A percentile compares a stretch with the other conserved stretches of the same genome.
Conservation (phyloP, 2,888 invertebrate genomes). For the Melanophora roralis region DNA sequence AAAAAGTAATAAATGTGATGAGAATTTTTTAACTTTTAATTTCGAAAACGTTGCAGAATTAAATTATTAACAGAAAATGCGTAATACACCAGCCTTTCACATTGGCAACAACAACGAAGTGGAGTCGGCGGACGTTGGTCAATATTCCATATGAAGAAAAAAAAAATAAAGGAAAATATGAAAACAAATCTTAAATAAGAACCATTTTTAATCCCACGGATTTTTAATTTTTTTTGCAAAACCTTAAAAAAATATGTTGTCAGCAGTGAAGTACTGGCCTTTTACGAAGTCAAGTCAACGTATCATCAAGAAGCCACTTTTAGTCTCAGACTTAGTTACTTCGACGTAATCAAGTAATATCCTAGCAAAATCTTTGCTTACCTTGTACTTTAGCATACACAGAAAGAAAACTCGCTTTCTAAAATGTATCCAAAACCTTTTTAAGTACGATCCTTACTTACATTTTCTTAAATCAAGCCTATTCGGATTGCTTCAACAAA, state of each 20-base stretch:
- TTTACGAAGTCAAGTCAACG: no score
- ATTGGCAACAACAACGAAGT: slow-evolving; percentile 42
- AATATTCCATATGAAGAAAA: slow-evolving; percentile 25
- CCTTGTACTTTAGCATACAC: no score
- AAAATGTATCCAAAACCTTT: no score
- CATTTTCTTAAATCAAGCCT: no score
- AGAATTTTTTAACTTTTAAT: slow-evolving; percentile 23
- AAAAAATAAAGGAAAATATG: slow-evolving; percentile 35
- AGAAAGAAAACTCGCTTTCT: no score
- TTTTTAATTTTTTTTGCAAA: slow-evolving; percentile 49
- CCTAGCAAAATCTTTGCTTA: no score
- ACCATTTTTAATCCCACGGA: slow-evolving; percentile 70
- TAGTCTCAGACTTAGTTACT: no score
- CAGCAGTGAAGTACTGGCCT: slow-evolving; percentile 45
- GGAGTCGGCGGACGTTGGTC: slow-evolving; percentile 21
- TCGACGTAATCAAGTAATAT: no score
- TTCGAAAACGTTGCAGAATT: slow-evolving; percentile 59
- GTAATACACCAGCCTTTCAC: slow-evolving; percentile 57
- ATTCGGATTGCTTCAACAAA: no score
- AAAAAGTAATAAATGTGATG: slow-evolving; percentile 57
- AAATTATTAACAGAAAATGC: slow-evolving; percentile 55
- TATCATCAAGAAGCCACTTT: no score
- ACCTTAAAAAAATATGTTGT: slow-evolving; percentile 46
- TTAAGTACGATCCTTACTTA: no score
- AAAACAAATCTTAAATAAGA: slow-evolving; percentile 62